A percentile compares a stretch with the other conserved stretches of the same genome.
These are phyloP conservation scores for Benthosema pterotum DNA, from an alignment of 2,797 vertebrate species.

Conservation along the genomic window DNA sequence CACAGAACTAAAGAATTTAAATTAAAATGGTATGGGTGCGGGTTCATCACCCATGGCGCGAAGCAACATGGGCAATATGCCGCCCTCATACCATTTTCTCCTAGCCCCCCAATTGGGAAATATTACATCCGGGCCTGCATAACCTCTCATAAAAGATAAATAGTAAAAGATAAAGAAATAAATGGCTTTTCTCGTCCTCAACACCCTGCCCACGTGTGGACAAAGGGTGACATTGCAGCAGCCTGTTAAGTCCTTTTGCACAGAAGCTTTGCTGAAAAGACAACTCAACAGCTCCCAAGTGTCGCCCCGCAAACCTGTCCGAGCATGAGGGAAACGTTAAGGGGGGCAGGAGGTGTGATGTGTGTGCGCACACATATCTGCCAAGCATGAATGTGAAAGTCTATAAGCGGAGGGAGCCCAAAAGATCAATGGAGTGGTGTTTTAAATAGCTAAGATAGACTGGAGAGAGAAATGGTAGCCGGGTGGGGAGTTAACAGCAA, in stretches of 20 bases:
- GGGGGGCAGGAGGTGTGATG: neutral
- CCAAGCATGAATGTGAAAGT: constrained; percentile 47
- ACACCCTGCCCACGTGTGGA: constrained; percentile 47
- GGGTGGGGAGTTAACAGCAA: too few relatives aligned
- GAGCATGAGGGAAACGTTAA: constrained; percentile 39
- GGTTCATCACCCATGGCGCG: too few relatives aligned
- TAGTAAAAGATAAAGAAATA: too few relatives aligned
- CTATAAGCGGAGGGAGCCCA: constrained; percentile 7
- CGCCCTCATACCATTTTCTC: too few relatives aligned
- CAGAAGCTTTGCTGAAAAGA: constrained; percentile 33
- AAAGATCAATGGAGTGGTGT: constrained; percentile 9
- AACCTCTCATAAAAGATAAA: too few relatives aligned
- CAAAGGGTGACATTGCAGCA: constrained; percentile 24
- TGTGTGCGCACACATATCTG: neutral
- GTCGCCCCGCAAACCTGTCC: constrained; percentile 42
- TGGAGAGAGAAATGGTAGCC: too few relatives aligned
- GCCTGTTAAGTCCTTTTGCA: constrained; percentile 9
- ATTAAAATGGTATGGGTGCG: too few relatives aligned
- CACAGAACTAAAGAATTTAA: too few relatives aligned
- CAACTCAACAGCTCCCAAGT: constrained; percentile 14
- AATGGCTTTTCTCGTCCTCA: constrained; percentile 30
- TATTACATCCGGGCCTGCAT: too few relatives aligned
- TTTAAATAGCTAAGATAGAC: too few relatives aligned
- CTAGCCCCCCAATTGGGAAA: too few relatives aligned
- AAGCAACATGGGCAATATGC: too few relatives aligned